These are phyloP conservation scores for Tricholauxania praeusta DNA, from an alignment of 2,888 invertebrate species.

Conservation along the genomic window DNA sequence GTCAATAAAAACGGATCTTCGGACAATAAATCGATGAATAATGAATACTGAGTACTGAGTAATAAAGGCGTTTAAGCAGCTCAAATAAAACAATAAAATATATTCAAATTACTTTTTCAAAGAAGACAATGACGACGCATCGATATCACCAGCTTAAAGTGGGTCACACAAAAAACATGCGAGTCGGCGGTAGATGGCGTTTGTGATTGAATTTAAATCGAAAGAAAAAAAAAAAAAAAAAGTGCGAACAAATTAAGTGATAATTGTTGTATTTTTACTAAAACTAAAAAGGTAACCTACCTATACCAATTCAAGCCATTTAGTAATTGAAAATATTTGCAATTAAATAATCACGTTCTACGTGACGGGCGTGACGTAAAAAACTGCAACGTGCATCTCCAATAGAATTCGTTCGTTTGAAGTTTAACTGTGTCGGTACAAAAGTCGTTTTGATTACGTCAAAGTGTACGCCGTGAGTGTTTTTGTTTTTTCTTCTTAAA, in stretches of 20 bases:
- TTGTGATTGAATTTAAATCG: background rate
- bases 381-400: background rate
- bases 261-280: background rate
- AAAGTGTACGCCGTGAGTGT: no score
- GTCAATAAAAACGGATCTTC: slow-evolving; percentile 4
- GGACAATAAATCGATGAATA: background rate
- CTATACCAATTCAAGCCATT: background rate
- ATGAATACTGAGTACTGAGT: background rate
- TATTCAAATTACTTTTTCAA: background rate
- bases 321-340: slow-evolving; percentile 1
- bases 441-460: no score
- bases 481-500: no score
- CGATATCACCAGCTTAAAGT: background rate
- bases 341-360: slow-evolving; percentile 9
- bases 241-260: background rate
- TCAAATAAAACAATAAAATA: background rate
- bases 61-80: background rate
- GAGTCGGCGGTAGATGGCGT: slow-evolving; percentile 8
- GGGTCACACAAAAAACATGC: slow-evolving; percentile 2
- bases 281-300: background rate
- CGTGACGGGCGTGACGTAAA: slow-evolving; percentile 12
- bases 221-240: background rate
- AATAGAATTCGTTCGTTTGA: no score
- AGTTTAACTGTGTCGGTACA: no score
- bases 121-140: background rate